A percentile compares a stretch with the other conserved stretches of the same genome.
Evolutionary conservation across 2,888 invertebrate species (phyloP).

Genomic region (Agriopis leucophaearia): DNA sequence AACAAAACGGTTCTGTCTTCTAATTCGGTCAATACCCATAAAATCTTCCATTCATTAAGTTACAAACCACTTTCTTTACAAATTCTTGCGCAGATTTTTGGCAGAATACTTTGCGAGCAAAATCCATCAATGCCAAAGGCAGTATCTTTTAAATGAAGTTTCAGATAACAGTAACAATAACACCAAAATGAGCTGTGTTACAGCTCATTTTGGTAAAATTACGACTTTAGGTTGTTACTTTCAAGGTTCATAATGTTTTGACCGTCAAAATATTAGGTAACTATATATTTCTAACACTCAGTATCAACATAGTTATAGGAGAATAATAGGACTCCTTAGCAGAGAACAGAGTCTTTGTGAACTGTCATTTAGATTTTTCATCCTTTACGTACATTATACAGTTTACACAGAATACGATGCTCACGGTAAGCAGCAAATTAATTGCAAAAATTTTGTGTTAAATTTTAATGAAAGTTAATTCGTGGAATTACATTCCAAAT

Average conservation of each 20-base stretch:
- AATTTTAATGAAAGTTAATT: neutral
- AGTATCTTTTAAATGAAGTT: conserved; percentile 30
- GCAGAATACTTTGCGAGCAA: conserved; percentile 28
- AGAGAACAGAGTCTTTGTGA: no score
- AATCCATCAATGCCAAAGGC: conserved; percentile 46
- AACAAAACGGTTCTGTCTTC: neutral
- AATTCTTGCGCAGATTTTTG: conserved; percentile 17
- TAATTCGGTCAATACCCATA: conserved; percentile 8
- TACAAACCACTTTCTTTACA: conserved; percentile 18
- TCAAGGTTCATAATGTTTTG: conserved; percentile 4
- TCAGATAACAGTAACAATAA: conserved; percentile 31
- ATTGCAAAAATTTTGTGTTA: no score
- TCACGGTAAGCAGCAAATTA: neutral
- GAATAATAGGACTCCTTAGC: no score
- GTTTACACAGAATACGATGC: no score
- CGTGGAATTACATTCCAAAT: neutral
- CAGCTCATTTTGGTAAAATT: no score
- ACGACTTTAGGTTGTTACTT: neutral
- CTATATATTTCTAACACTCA: neutral
- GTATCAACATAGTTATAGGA: no score
- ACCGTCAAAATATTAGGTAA: no score
- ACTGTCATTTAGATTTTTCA: neutral
- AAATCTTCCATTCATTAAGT: conserved; percentile 15
- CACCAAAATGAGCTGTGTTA: conserved; percentile 21
- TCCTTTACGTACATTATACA: neutral